These are phyloP conservation scores for Vireo griseus DNA, from an alignment of 2,797 vertebrate species.

Conservation along the genomic window DNA sequence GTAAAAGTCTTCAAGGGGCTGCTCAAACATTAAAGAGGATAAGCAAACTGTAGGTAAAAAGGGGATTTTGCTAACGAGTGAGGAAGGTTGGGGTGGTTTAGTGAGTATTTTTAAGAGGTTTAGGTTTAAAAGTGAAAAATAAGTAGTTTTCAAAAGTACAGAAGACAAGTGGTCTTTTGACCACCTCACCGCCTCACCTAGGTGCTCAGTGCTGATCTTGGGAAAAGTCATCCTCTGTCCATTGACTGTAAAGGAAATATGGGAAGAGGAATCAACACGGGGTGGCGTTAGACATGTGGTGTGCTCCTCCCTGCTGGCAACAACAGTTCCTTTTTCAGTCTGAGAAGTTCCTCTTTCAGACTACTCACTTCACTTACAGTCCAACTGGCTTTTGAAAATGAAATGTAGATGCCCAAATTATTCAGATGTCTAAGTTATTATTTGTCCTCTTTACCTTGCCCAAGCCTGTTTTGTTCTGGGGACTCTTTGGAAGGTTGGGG, in stretches of 20 bases:
- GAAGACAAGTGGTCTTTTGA: background rate
- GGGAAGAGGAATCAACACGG: background rate
- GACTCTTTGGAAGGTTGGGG: background rate
- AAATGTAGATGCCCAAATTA: background rate
- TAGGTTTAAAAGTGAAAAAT: background rate
- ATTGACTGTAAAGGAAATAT: background rate
- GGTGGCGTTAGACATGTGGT: rapidly evolving
- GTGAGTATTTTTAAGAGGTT: background rate
- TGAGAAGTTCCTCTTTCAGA: background rate
- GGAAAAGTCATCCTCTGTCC: background rate
- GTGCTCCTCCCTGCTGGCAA: background rate
- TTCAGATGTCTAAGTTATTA: background rate
- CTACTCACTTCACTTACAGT: background rate
- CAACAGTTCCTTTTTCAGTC: background rate
- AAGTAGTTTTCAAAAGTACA: background rate
- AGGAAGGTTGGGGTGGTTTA: background rate
- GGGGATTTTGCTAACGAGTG: background rate
- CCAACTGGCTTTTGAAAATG: background rate
- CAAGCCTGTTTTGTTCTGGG: background rate
- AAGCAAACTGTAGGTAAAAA: background rate
- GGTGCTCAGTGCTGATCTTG: background rate
- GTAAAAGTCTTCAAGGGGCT: background rate
- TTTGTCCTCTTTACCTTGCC: background rate
- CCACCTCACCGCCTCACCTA: background rate
- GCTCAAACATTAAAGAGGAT: background rate